These are phyloP conservation scores for Apteryx mantelli DNA, from an alignment of 2,113 vertebrate genomes.

Conservation along the genomic window DNA sequence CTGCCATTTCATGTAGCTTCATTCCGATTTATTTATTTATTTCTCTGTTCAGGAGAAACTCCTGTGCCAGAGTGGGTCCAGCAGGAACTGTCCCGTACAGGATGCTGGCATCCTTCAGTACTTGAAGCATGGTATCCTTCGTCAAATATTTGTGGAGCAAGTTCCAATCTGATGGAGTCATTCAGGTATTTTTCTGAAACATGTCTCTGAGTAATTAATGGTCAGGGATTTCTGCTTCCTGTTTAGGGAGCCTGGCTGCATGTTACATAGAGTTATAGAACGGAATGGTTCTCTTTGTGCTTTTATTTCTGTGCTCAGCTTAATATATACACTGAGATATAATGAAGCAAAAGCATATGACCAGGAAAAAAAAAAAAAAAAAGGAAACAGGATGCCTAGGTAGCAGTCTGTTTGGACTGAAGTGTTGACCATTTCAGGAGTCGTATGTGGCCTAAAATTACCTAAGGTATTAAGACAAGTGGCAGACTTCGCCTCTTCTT, in stretches of 20 bases:
- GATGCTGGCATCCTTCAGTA: conserved; percentile 64
- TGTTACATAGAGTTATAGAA: background rate
- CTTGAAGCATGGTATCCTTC: conserved; percentile 88
- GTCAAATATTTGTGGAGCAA: conserved; percentile 88
- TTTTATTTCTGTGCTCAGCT: background rate
- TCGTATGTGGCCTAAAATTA: background rate
- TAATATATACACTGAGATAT: background rate
- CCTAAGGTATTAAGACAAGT: background rate
- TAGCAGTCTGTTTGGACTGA: background rate
- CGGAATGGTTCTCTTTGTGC: background rate
- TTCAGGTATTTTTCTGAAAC: conserved; percentile 82
- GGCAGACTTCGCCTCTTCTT: background rate
- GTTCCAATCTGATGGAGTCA: conserved; percentile 90
- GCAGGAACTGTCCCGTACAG: conserved; percentile 78
- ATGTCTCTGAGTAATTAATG: background rate
- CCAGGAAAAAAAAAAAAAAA: background rate
- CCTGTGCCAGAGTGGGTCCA: conserved; percentile 87
- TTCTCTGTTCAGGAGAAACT: conserved; percentile 12
- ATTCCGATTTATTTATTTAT: background rate
- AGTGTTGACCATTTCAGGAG: background rate
- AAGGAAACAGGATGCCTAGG: background rate
- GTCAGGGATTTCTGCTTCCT: background rate
- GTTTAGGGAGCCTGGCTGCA: background rate
- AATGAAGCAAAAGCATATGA: no score
- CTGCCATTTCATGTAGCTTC: background rate